Evolutionary conservation across 2,888 invertebrate species (phyloP).

Genomic region (Oscheius sp.): DNA sequence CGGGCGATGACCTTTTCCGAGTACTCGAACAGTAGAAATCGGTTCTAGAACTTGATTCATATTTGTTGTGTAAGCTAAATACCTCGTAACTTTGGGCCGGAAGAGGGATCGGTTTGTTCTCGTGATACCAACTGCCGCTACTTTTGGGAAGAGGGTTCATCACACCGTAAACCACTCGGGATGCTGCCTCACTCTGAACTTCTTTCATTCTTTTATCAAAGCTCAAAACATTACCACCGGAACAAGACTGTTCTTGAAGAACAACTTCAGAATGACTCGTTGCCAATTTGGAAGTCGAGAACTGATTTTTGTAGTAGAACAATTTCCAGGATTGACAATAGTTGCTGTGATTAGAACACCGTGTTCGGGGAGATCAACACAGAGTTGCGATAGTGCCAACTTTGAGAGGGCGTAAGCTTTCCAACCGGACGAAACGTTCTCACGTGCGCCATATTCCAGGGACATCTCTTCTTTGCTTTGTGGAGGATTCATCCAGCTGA

Average conservation of each 20-base stretch:
- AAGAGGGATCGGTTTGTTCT: background rate
- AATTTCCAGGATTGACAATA: constrained; percentile 17
- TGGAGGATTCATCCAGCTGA: background rate
- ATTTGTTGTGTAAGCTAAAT: background rate
- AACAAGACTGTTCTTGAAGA: background rate
- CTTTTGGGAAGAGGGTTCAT: background rate
- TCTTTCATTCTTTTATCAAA: background rate
- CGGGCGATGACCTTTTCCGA: constrained; percentile 2
- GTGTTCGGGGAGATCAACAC: background rate
- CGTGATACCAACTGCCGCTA: background rate
- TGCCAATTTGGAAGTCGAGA: constrained; percentile 6
- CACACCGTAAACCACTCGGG: background rate
- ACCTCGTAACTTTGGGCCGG: background rate
- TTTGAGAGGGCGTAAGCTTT: constrained; percentile 9
- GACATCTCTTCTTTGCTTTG: background rate
- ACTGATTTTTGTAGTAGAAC: background rate
- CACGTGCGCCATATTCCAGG: background rate
- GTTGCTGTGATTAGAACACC: background rate
- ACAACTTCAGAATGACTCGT: background rate
- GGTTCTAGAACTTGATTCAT: background rate
- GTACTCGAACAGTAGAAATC: constrained; percentile 6
- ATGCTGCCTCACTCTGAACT: constrained; percentile 10
- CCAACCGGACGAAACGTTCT: background rate
- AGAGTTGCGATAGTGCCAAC: background rate
- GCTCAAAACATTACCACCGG: constrained; percentile 1